Conservation (phyloP, 2,113 vertebrate species). For the Aptenodytes forsteri region DNA sequence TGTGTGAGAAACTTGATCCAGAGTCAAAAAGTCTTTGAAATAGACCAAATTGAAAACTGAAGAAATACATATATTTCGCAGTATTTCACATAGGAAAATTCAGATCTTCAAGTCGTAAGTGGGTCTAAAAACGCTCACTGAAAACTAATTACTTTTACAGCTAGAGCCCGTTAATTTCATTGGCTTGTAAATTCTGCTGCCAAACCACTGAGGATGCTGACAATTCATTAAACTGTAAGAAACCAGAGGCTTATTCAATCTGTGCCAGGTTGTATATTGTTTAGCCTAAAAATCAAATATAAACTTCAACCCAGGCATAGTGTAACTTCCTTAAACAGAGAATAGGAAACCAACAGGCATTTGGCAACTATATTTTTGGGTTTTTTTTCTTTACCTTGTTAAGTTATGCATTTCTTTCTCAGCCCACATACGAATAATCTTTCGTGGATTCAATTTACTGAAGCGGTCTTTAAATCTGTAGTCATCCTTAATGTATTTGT, state of each 20-base stretch:
- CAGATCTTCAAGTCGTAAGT: not conserved
- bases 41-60: not conserved
- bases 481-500: conserved; percentile 98
- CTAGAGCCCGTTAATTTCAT: not conserved
- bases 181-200: not conserved
- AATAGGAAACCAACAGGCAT: not conserved
- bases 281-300: not conserved
- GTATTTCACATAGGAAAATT: not conserved
- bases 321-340: not conserved
- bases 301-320: not conserved
- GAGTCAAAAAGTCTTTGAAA: not conserved
- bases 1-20: not conserved
- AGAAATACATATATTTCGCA: not conserved
- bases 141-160: not conserved
- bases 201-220: not conserved
- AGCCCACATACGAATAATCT: conserved; percentile 96
- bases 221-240: not conserved
- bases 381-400: conserved; percentile 76
- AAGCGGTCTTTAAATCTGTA: conserved; percentile 97
- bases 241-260: not conserved
- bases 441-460: conserved; percentile 96
- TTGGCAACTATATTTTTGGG: not conserved
- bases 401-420: conserved; percentile 99
- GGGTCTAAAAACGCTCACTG: not conserved
- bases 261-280: not conserved